These are phyloP conservation scores for Noctua janthe DNA, from an alignment of 2,888 invertebrate species.

Conservation along the genomic window DNA sequence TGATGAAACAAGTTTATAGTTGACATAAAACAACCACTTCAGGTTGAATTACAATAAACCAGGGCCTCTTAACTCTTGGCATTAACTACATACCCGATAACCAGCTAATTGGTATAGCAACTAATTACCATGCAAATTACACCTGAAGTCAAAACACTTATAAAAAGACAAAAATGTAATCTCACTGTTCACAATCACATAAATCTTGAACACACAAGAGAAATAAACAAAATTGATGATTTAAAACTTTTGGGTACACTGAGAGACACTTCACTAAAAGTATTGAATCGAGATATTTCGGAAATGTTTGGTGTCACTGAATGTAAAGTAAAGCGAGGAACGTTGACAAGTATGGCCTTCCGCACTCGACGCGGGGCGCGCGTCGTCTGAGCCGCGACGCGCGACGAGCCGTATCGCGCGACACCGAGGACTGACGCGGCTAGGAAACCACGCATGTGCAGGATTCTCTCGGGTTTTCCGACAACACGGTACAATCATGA, in stretches of 20 bases:
- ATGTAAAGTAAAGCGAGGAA: constrained; percentile 56
- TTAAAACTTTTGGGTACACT: constrained; percentile 25
- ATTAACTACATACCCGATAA: constrained; percentile 80
- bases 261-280: constrained; percentile 35
- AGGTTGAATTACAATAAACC: constrained; percentile 5
- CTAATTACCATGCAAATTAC: constrained; percentile 80
- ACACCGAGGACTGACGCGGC: constrained; percentile 74
- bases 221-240: constrained; percentile 17
- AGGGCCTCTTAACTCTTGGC: constrained; percentile 74
- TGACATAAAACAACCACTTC: constrained; percentile 10
- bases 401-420: constrained; percentile 72
- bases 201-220: constrained; percentile 26
- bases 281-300: constrained; percentile 50
- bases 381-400: constrained; percentile 79
- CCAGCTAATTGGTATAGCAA: constrained; percentile 73
- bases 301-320: constrained; percentile 51
- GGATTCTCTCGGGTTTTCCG: constrained; percentile 82
- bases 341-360: constrained; percentile 76
- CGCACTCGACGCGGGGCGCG: constrained; percentile 80
- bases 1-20: constrained; percentile 23
- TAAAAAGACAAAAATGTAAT: constrained; percentile 59
- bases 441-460: constrained; percentile 87
- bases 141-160: constrained; percentile 71
- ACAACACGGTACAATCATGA: constrained; percentile 73
- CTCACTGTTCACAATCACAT: constrained; percentile 54